Conservation (phyloP, 2,113 vertebrate genomes). For the Riparia riparia region DNA sequence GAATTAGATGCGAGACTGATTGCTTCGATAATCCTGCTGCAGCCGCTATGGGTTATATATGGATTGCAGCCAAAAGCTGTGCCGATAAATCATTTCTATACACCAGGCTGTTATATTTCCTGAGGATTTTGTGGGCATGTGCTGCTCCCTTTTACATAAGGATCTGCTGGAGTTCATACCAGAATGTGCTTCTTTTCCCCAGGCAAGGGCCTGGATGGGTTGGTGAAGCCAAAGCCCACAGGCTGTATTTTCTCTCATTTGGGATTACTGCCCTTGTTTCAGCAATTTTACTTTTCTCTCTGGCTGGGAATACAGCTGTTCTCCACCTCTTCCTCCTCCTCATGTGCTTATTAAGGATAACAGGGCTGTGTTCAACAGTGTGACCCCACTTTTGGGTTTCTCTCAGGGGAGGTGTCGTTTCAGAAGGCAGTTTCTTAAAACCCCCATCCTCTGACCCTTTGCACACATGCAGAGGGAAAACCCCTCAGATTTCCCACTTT, state of each 20-base stretch:
- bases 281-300: not conserved
- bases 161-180: slow-evolving; percentile 32
- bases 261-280: not conserved
- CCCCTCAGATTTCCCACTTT: not conserved
- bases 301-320: not conserved
- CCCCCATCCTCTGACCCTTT: accelerated
- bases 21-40: slow-evolving; percentile 52
- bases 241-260: not conserved
- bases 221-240: not conserved
- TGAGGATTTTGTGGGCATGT: slow-evolving; percentile 63
- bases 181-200: not conserved
- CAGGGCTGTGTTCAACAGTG: not conserved
- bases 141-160: slow-evolving; percentile 54
- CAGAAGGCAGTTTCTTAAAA: not conserved
- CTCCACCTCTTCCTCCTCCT: not conserved
- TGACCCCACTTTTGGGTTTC: not conserved
- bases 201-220: not conserved
- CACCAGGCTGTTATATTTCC: slow-evolving; percentile 38
- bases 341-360: not conserved
- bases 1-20: slow-evolving; percentile 58
- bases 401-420: not conserved
- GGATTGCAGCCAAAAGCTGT: slow-evolving; percentile 40
- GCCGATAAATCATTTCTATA: slow-evolving; percentile 60
- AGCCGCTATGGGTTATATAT: slow-evolving; percentile 38
- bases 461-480: not conserved